phyloP scores from a whole-genome alignment of 2,113 vertebrate species.

The Ramphastos sulfuratus region DNA sequence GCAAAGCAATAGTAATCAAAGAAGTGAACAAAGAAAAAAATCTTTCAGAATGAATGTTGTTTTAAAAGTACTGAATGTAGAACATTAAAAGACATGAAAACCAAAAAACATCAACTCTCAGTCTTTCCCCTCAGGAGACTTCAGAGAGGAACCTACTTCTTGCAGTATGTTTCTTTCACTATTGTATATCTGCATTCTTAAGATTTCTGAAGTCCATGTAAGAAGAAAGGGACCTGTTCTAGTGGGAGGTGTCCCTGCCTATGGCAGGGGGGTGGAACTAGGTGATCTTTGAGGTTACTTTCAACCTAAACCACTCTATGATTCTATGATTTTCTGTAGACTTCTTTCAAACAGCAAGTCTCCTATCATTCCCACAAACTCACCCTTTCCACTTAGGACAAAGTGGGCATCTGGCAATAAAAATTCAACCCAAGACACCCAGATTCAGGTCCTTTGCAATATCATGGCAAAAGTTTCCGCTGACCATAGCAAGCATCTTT shows the following conservation, averaged over 20 bases:
- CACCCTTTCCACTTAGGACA: neutral
- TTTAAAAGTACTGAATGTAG: neutral
- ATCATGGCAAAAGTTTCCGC: neutral
- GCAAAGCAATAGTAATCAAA: neutral
- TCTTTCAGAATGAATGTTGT: neutral
- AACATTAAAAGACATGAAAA: neutral
- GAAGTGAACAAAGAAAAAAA: neutral
- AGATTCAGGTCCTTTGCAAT: neutral
- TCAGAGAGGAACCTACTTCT: neutral
- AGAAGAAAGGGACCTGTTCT: neutral
- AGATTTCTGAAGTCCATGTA: neutral
- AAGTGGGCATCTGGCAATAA: neutral
- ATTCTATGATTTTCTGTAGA: neutral
- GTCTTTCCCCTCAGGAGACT: neutral
- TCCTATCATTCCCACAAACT: neutral
- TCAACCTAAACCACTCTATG: no score
- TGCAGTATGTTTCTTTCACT: neutral
- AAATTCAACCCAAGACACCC: neutral
- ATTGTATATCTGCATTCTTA: neutral
- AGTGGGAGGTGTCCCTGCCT: no score
- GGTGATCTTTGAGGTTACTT: no score
- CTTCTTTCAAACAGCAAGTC: neutral
- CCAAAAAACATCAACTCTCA: no score
- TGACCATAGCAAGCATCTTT: accelerated
- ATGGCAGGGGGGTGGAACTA: no score